phyloP scores from a whole-genome alignment of 2,797 vertebrate genomes.

The Silurus lanzhouensis region DNA sequence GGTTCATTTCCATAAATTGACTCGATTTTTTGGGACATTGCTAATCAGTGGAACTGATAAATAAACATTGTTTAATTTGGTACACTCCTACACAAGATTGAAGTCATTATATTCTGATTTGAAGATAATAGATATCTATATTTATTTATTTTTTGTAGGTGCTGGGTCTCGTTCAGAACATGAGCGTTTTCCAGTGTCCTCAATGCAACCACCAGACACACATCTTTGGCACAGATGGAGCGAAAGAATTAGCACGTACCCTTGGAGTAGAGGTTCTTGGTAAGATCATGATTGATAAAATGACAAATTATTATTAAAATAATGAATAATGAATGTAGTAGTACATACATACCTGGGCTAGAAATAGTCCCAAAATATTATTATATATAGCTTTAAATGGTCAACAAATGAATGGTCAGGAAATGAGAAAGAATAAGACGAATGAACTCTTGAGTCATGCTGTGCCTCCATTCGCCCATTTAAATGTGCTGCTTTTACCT shows the following conservation, averaged over 20 bases:
- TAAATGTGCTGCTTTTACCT: too few species aligned
- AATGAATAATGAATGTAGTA: too few species aligned
- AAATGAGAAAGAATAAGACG: too few species aligned
- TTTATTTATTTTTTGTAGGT: conserved; percentile 73
- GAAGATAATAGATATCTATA: neutral
- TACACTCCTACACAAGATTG: neutral
- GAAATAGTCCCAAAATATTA: too few species aligned
- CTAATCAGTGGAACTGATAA: neutral
- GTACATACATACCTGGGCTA: too few species aligned
- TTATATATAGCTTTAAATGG: too few species aligned
- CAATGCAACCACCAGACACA: conserved; percentile 89
- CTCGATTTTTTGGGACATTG: neutral
- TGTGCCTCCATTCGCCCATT: too few species aligned
- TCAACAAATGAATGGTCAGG: too few species aligned
- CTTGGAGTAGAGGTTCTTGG: conserved; percentile 85
- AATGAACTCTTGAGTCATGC: too few species aligned
- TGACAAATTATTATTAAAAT: too few species aligned
- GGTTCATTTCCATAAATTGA: neutral
- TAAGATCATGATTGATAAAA: conserved; percentile 55
- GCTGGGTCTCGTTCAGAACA: conserved; percentile 94
- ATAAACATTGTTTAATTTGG: neutral
- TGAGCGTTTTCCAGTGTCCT: conserved; percentile 97
- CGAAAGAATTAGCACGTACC: conserved; percentile 78
- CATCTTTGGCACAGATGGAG: conserved; percentile 92
- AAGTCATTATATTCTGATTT: neutral